These are phyloP conservation scores for Artemia sinica DNA, from an alignment of 2,888 invertebrate species.

Conservation along the genomic window DNA sequence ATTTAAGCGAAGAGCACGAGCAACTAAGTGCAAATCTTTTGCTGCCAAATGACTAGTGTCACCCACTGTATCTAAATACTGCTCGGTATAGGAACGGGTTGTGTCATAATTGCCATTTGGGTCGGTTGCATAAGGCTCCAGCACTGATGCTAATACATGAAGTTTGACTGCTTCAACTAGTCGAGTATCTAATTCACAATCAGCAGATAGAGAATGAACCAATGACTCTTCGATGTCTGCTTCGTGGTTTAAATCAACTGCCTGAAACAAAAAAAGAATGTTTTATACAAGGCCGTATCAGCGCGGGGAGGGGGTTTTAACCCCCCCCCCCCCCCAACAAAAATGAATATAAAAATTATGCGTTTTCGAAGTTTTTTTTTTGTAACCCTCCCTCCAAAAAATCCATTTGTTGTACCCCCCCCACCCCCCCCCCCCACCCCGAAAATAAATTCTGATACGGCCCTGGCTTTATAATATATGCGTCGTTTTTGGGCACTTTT, in stretches of 20 bases:
- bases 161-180: slow-evolving; percentile 28
- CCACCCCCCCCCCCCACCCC: too few species aligned
- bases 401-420: too few species aligned
- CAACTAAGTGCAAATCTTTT: slow-evolving; percentile 7
- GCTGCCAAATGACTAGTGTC: slow-evolving; percentile 10
- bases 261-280: background rate
- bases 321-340: too few species aligned
- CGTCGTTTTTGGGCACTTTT: too few species aligned
- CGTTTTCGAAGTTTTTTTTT: too few species aligned
- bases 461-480: too few species aligned
- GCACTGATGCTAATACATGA: slow-evolving; percentile 33
- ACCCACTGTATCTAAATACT: slow-evolving; percentile 11
- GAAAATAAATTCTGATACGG: too few species aligned
- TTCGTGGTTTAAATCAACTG: background rate
- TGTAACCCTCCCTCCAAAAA: too few species aligned
- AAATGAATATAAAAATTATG: too few species aligned
- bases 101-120: slow-evolving; percentile 26
- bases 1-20: background rate
- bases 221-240: slow-evolving; percentile 11
- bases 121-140: slow-evolving; percentile 29
- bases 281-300: too few species aligned
- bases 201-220: slow-evolving; percentile 18
- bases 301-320: too few species aligned
- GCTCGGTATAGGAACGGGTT: background rate
- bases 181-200: slow-evolving; percentile 17